Evolutionary conservation across 2,888 invertebrate species (phyloP), one percentile per base, ranked within the genome.

Genomic region (Amiota communis): DNA sequence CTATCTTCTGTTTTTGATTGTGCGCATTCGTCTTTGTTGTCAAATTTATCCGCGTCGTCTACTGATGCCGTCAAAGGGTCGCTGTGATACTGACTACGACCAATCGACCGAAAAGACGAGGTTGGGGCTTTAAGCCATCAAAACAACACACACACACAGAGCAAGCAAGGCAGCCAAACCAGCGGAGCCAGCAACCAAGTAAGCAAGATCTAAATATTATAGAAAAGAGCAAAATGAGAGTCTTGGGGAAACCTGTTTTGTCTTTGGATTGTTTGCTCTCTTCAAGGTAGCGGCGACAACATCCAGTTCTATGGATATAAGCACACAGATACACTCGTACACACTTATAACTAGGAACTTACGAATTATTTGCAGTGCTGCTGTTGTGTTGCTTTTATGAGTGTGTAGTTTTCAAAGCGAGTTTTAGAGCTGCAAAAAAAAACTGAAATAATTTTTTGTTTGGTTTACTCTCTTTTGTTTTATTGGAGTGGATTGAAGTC

Each of bases 21-120:
- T 74, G 59, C 74, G 48, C 59, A 72, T 49, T 56, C 73, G 72
- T 74, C 74, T 74, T 61, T 56, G 46, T 47, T 20, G 51, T 46
- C 71, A 71, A 46, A 51, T 49, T 75, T 70, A 72, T 79, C 77
- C 82, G 79, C 79, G 78, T 78, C 76, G 47, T 78, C 77, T 79
- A 80, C 78, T 82, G 82, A 78, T 82, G 86, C 81, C 80, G 86
- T 80, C 78, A 76, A 85, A 80, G 83, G 85, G 86, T 84, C 85
- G 79, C 86, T 85, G 74, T 84, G 86, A 81, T 86, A 88, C 88
- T 89, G 84, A 76, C 81, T 82, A 1, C 4, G 36, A 77, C 84
- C 84, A 87, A 86, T 86, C 88, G 87, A 82, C 84, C 88, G 87
- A 81, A 86, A 87, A 87, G 82, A 85, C 82, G 75, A 68, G 53